A percentile compares a stretch with the other conserved stretches of the same genome.
Evolutionary conservation across 2,797 vertebrate species (phyloP).

Genomic region (Tadarida brasiliensis): DNA sequence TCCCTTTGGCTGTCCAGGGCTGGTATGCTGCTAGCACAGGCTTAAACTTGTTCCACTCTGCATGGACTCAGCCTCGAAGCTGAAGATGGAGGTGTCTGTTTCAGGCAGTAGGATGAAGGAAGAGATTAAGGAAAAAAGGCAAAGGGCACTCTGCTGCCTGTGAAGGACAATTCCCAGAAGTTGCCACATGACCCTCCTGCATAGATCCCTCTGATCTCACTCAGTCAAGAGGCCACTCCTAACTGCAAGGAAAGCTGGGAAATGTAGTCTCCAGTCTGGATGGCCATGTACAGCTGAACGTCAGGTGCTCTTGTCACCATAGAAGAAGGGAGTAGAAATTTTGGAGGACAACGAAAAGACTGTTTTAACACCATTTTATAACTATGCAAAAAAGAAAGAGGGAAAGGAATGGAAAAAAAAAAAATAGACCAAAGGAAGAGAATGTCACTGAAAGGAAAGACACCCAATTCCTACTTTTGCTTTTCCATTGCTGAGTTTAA

Average conservation of each 20-base stretch:
- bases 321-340: neutral
- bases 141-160: neutral
- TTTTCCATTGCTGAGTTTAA: neutral
- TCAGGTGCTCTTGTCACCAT: neutral
- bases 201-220: neutral
- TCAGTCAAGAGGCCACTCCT: neutral
- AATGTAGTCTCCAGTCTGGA: neutral
- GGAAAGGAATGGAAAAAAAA: neutral
- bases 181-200: neutral
- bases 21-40: neutral
- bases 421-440: slow-evolving; percentile 1
- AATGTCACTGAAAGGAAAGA: neutral
- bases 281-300: neutral
- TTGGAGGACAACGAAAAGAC: neutral
- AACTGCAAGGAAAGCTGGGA: neutral
- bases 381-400: slow-evolving; percentile 22
- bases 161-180: neutral
- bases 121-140: neutral
- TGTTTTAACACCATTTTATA: neutral
- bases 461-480: neutral
- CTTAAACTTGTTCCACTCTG: neutral
- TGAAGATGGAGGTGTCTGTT: neutral
- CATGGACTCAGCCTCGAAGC: neutral
- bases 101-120: neutral
- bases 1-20: neutral